Conservation (phyloP, 2,113 vertebrate species). For the Chlamydotis undulata region DNA sequence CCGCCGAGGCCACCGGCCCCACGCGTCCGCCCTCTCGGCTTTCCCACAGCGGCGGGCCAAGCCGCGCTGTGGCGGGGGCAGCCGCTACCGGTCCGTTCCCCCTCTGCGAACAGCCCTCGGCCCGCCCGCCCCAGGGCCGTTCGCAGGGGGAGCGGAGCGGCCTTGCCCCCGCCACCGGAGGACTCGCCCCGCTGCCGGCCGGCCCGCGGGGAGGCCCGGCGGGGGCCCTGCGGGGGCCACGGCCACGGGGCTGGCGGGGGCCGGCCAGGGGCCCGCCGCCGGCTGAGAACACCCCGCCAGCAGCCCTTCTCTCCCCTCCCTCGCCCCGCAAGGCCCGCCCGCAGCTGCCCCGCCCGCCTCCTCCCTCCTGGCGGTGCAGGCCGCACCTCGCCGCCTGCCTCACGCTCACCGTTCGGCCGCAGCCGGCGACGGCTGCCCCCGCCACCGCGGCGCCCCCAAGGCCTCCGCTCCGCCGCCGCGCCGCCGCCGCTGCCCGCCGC, state of each 20-base stretch:
- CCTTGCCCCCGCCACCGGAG: not conserved
- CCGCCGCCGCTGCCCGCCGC: too few species aligned
- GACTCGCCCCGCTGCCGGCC: too few species aligned
- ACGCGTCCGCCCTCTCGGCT: rapidly evolving
- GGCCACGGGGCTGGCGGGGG: not conserved
- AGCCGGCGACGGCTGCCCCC: too few species aligned
- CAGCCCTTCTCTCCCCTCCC: not conserved
- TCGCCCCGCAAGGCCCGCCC: not conserved
- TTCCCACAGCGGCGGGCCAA: too few species aligned
- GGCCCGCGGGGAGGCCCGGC: not conserved
- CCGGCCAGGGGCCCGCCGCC: not conserved
- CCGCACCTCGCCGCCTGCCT: not conserved
- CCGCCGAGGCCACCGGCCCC: not conserved
- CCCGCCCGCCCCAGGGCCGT: not conserved
- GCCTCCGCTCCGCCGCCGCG: too few species aligned
- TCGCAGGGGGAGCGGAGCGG: not conserved
- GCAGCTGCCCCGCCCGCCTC: not conserved
- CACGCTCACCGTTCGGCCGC: too few species aligned
- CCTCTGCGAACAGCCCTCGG: too few species aligned
- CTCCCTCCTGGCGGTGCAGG: not conserved
- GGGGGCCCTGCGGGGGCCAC: rapidly evolving
- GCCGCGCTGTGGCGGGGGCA: too few species aligned
- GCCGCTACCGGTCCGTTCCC: too few species aligned
- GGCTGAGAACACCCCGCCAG: not conserved
- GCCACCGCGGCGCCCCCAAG: too few species aligned